phyloP scores from a whole-genome alignment of 2,113 vertebrate species.

The Cyanoramphus novaezelandiae region DNA sequence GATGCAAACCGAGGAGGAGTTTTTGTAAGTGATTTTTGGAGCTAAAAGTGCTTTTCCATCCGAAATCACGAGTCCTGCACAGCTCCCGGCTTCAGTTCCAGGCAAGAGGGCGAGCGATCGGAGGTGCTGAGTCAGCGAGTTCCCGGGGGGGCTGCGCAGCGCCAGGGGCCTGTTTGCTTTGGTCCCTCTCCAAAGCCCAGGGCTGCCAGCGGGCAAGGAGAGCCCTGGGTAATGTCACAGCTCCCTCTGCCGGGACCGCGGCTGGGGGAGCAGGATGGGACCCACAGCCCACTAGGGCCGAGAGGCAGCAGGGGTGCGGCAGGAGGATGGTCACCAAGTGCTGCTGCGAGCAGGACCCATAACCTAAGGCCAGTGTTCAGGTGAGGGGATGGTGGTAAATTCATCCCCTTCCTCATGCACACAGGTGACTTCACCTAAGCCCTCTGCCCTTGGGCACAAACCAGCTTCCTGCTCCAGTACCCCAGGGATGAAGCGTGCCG shows the following conservation, averaged over 20 bases:
- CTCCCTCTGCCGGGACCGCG: slow-evolving; percentile 29
- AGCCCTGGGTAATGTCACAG: neutral
- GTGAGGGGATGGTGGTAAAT: neutral
- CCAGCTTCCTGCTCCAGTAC: neutral
- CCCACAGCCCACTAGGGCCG: neutral
- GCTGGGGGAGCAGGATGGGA: neutral
- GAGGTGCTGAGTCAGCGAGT: neutral
- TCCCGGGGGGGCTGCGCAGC: neutral
- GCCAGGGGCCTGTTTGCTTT: neutral
- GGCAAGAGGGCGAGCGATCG: neutral
- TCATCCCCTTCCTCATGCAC: neutral
- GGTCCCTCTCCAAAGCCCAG: neutral
- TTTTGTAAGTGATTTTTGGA: neutral
- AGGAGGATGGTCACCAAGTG: rapidly evolving
- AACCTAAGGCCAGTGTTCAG: neutral
- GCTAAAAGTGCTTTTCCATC: neutral
- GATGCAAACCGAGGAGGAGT: neutral
- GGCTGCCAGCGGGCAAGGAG: neutral
- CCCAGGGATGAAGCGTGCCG: rapidly evolving
- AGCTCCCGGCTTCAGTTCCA: neutral
- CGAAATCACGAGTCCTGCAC: neutral
- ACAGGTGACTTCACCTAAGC: neutral
- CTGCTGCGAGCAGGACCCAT: rapidly evolving
- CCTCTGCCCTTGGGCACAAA: neutral
- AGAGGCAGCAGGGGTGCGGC: neutral